Conservation (phyloP, 92 coral and sea anemone species). For the Blastomussa wellsi region DNA sequence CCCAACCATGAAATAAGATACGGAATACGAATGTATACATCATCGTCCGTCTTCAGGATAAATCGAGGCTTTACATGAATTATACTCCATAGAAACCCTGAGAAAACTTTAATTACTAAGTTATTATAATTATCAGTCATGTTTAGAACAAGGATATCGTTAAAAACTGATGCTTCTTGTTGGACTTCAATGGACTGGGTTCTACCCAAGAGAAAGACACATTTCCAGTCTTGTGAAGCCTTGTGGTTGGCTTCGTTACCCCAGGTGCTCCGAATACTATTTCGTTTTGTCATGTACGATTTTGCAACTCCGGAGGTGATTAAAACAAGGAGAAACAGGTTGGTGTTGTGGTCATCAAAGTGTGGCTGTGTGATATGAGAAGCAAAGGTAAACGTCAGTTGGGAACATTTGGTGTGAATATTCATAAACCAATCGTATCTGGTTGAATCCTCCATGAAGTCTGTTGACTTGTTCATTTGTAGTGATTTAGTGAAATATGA, state of each 20-base stretch:
- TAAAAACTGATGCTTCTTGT: conserved; percentile 1
- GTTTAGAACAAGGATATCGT: conserved; percentile 14
- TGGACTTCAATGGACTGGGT: background rate
- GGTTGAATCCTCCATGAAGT: background rate
- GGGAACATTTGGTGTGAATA: conserved; percentile 19
- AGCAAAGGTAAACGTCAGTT: conserved; percentile 9
- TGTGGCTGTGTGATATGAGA: conserved; percentile 7
- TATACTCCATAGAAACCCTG: conserved; percentile 23
- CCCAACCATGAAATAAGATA: conserved; percentile 18
- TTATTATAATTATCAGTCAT: conserved; percentile 24
- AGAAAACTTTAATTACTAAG: conserved; percentile 9
- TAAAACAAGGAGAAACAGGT: conserved; percentile 8
- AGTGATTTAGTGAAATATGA: background rate
- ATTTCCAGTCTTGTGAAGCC: conserved; percentile 5
- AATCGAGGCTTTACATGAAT: conserved; percentile 6
- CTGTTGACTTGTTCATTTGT: background rate
- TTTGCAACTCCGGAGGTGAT: background rate
- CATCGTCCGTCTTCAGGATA: conserved; percentile 29
- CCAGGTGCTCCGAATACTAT: conserved; percentile 11
- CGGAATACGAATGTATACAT: conserved; percentile 24
- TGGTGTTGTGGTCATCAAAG: background rate
- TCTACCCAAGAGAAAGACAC: conserved; percentile 21
- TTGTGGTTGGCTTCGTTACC: background rate
- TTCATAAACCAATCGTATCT: background rate
- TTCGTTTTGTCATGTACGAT: background rate